A percentile compares a stretch with the other conserved stretches of the same genome.
Evolutionary conservation across 2,888 invertebrate genomes (phyloP).

Genomic region (Apotomis betuletana): DNA sequence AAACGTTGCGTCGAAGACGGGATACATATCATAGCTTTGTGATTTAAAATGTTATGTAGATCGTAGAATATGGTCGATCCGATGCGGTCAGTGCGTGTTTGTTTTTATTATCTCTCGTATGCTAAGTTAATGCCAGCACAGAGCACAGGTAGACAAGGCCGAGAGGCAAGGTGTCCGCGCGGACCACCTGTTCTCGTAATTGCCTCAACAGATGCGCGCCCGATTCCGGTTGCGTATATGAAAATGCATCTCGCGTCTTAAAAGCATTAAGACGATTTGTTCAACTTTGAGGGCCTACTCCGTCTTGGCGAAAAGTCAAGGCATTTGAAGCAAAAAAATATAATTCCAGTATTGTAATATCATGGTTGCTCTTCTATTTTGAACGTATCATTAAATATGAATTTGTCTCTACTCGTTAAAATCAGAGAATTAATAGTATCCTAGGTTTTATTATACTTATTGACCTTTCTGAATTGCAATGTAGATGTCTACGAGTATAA

Average conservation of each 20-base stretch:
- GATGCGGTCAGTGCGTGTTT: conserved; percentile 23
- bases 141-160: conserved; percentile 53
- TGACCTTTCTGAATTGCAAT: too few relatives aligned
- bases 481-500: too few relatives aligned
- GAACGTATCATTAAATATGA: not conserved
- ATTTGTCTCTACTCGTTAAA: not conserved
- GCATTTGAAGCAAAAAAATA: conserved; percentile 5
- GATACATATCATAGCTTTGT: conserved; percentile 18
- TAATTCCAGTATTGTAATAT: conserved; percentile 6
- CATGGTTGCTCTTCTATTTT: not conserved
- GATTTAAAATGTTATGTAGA: not conserved
- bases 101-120: conserved; percentile 35
- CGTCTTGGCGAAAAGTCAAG: conserved; percentile 22
- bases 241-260: conserved; percentile 27
- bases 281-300: conserved; percentile 4
- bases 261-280: conserved; percentile 45
- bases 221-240: conserved; percentile 44
- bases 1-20: conserved; percentile 18
- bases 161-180: conserved; percentile 72
- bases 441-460: too few relatives aligned
- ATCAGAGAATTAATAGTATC: too few relatives aligned
- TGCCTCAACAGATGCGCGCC: conserved; percentile 77
- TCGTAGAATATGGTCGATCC: conserved; percentile 5
- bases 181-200: conserved; percentile 74
- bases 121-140: conserved; percentile 34